Evolutionary conservation across 2,888 invertebrate species (phyloP), one percentile per base, ranked within the genome.

Genomic region (Tuberolachnus salignus): DNA sequence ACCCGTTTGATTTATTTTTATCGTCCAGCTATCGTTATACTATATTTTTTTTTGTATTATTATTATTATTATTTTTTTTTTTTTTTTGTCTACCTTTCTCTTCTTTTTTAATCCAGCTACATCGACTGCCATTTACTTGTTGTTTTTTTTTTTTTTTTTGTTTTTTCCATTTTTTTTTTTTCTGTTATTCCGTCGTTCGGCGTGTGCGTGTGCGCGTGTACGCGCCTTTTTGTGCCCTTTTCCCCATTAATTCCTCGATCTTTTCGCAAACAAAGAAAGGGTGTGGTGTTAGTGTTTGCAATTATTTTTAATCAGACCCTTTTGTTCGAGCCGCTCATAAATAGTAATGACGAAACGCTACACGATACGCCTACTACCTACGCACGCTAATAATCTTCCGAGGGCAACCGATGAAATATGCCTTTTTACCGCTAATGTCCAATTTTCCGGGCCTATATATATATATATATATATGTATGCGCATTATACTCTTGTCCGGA

Each of bases 221-320:
- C 26, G 26, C 53, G 66, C 74, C 66, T 66, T 75, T 75, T 66
- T 78, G 49, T 66, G 75, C 69, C 69, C 59, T 78, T 78, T 69
- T 59, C 67, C n/a, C 78, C 78, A 69, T 78, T 78, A 78, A 69
- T 69, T 78, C 78, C 59, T 78, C 67, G 78, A 78, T 69, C 69
- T 69, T 78, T 78, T 69, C 19, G 59, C 57, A 69, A 78, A 78
- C 67, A 78, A 78, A 78, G 78, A 78, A 78, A 69, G 78, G 78
- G 78, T 78, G 78, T 78, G 78, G 61, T 78, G 67, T 67, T 67
- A 64, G 59, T 69, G 78, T 78, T 69, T 21, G 49, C 67, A 78
- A 69, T 78, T 78, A 78, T 78, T 78, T 78, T 78, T 78, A 78
- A 78, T 78, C 78, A 78, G 78, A 78, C 78, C 78, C 78, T 69